Evolutionary conservation across 2,888 invertebrate genomes (phyloP).

Genomic region (Lasioglossum leucozonium): DNA sequence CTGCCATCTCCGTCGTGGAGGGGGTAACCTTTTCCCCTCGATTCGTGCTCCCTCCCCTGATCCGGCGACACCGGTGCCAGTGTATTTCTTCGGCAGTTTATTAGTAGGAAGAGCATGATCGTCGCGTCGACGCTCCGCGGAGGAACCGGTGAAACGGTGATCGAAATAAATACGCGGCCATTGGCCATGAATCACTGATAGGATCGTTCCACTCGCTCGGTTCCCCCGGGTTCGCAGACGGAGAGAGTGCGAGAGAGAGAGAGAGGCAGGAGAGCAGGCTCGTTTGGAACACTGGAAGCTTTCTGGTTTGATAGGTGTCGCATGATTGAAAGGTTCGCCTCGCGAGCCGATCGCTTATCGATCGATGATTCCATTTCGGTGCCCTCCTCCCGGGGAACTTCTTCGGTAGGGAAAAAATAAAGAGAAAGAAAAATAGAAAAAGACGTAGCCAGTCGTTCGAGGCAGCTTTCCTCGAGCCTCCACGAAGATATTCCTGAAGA

Average conservation of each 20-base stretch:
- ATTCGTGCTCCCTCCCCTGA: too few species aligned
- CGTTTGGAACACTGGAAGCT: conserved; percentile 74
- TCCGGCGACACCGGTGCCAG: neutral
- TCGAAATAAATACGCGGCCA: conserved; percentile 66
- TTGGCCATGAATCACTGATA: conserved; percentile 76
- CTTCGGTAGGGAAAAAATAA: conserved; percentile 13
- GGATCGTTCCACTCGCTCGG: conserved; percentile 65
- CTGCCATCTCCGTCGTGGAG: too few species aligned
- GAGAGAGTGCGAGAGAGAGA: neutral
- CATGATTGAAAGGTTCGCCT: conserved; percentile 79
- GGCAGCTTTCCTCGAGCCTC: conserved; percentile 63
- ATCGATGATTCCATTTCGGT: conserved; percentile 79
- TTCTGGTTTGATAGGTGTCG: conserved; percentile 76
- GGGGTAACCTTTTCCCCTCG: too few species aligned
- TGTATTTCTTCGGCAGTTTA: neutral
- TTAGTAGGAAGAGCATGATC: neutral
- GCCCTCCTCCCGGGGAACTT: conserved; percentile 51
- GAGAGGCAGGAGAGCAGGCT: conserved; percentile 31
- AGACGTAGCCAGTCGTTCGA: conserved; percentile 21
- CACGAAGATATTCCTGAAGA: conserved; percentile 71
- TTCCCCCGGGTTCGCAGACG: conserved; percentile 23
- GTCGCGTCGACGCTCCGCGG: conserved; percentile 46
- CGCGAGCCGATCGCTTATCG: conserved; percentile 75
- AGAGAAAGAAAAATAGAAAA: neutral
- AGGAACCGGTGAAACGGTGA: conserved; percentile 56